Conservation (phyloP, 2,113 vertebrate genomes). For the Ptychochromis oligacanthus region DNA sequence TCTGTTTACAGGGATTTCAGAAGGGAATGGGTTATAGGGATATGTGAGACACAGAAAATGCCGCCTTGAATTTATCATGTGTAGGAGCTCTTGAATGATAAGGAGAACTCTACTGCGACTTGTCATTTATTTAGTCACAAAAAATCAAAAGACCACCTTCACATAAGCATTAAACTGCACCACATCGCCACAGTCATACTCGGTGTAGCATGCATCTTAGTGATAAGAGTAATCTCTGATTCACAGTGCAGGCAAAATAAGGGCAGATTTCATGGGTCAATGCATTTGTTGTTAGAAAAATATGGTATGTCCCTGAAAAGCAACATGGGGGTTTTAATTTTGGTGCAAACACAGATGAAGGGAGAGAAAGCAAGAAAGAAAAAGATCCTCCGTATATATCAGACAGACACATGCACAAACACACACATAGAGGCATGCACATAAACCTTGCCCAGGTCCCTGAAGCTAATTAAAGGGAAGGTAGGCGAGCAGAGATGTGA, state of each 20-base stretch:
- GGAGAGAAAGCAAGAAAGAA: slow-evolving; percentile 35
- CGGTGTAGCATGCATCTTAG: slow-evolving; percentile 43
- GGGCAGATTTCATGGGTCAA: slow-evolving; percentile 57
- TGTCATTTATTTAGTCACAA: slow-evolving; percentile 36
- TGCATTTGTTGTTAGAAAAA: slow-evolving; percentile 49
- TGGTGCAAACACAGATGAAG: slow-evolving; percentile 32
- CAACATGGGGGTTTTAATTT: slow-evolving; percentile 62
- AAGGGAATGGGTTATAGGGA: slow-evolving; percentile 5
- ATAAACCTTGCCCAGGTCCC: slow-evolving; percentile 72
- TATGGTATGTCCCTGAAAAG: slow-evolving; percentile 27
- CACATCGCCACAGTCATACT: slow-evolving; percentile 12
- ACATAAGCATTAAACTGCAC: slow-evolving; percentile 35
- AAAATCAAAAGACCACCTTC: slow-evolving; percentile 38
- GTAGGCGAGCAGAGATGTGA: slow-evolving; percentile 73
- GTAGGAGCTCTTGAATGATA: slow-evolving; percentile 37
- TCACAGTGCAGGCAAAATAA: slow-evolving; percentile 49
- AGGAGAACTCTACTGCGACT: slow-evolving; percentile 25
- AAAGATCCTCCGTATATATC: slow-evolving; percentile 26
- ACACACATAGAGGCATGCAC: slow-evolving; percentile 21
- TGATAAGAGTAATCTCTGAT: slow-evolving; percentile 57
- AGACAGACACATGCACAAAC: slow-evolving; percentile 20
- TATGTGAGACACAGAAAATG: slow-evolving; percentile 22
- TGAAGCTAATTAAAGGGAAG: slow-evolving; percentile 80
- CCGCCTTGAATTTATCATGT: neutral
- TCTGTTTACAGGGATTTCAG: slow-evolving; percentile 29